Evolutionary conservation across 2,888 invertebrate genomes (phyloP).

Genomic region (Blastobasis adustella): DNA sequence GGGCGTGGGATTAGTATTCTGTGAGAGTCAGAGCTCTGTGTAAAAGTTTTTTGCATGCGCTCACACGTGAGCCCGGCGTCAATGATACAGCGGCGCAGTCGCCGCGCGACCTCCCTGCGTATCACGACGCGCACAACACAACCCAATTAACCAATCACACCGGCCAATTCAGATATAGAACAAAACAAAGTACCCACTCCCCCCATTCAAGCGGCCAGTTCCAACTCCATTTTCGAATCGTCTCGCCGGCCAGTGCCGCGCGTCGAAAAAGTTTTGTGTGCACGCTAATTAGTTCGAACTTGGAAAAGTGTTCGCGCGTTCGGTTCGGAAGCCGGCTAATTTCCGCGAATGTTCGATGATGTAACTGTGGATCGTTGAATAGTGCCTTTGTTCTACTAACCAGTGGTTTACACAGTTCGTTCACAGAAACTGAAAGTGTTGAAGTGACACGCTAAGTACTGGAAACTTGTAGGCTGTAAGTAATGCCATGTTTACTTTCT

Average conservation of each 20-base stretch:
- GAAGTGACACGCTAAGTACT: constrained; percentile 41
- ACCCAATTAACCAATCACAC: constrained; percentile 49
- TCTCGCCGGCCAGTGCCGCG: no score
- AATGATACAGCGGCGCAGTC: constrained; percentile 60
- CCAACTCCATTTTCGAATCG: no score
- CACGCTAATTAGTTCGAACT: constrained; percentile 30
- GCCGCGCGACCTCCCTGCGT: constrained; percentile 58
- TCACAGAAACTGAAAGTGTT: constrained; percentile 49
- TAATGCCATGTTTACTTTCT: constrained; percentile 24
- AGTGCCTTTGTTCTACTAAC: constrained; percentile 43
- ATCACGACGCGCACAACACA: constrained; percentile 52
- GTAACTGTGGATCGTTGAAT: constrained; percentile 49
- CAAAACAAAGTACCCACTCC: background rate
- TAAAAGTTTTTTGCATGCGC: constrained; percentile 63
- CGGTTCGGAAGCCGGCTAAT: constrained; percentile 33
- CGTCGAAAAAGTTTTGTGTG: constrained; percentile 20
- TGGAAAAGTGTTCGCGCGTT: constrained; percentile 25
- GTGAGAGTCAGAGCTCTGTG: constrained; percentile 46
- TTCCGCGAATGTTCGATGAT: constrained; percentile 54
- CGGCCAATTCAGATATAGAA: constrained; percentile 35
- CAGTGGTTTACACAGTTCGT: constrained; percentile 42
- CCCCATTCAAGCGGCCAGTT: no score
- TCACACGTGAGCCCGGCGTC: constrained; percentile 61
- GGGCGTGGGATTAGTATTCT: constrained; percentile 30
- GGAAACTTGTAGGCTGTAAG: constrained; percentile 26